Evolutionary conservation across 2,113 vertebrate species (phyloP), one percentile per base, ranked within the genome.

Genomic region (Ovis canadensis): DNA sequence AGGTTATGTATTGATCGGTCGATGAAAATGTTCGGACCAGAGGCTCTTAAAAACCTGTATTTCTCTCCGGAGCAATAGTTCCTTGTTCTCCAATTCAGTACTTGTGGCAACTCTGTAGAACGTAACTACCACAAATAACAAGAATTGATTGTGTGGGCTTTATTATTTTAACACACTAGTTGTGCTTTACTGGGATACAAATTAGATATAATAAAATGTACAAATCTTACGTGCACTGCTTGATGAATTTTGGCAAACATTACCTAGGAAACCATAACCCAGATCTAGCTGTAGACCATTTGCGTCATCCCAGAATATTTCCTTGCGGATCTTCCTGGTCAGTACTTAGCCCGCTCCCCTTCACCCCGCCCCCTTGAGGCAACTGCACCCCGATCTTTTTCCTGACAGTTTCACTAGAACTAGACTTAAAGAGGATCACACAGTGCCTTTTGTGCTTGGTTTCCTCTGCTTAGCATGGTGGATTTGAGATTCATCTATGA

Each of bases 71-170:
- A 60, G 45, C 27, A 16, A 1, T 27, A 19, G 67, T 33, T 80
- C 25, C 5, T 27, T 43, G 12, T 71, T 81, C 3, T 50, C 71
- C 11, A 45, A 86, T 48, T 86, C 59, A 36, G 54, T 5, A 57
- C 45, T 52, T 2, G 5, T 4, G 25, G 71, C 19, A 2, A 13
- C 52, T 45, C 31, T 60, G 7, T 19, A 40, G 54, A 83, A 40
- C 11, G 3, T 0, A 60, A 59, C 59, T 60, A 43, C n/a, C 1
- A 0, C 25, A 1, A 59, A 31, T 60, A 36, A 89, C 6, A n/a
- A 54, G 92, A 71, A 45, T 85, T 1, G 13, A 52, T 83, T 8
- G 12, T 36, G 19, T 3, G 2, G 45, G 6, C 3, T 31, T 60
- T 54, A 59, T 55, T 31, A 71, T 14, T 60, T 62, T 57, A 7